Evolutionary conservation across 2,797 vertebrate genomes (phyloP).

Genomic region (Gambelia wislizenii): DNA sequence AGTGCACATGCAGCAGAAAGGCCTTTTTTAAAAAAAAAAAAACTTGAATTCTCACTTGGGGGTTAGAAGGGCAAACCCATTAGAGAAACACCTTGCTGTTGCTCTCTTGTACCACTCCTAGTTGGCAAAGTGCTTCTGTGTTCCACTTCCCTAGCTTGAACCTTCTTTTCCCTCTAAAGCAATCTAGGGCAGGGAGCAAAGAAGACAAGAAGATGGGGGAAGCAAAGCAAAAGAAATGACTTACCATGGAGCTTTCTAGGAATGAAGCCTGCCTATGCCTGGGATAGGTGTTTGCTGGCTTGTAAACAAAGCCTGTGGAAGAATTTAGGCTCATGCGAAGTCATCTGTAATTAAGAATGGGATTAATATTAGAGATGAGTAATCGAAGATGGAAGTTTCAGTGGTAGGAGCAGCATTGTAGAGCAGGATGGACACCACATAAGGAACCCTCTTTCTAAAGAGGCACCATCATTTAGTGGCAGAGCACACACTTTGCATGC

Average conservation of each 20-base stretch:
- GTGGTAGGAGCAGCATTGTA: constrained; percentile 55
- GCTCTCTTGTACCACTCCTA: constrained; percentile 6
- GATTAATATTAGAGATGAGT: constrained; percentile 40
- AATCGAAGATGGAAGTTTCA: constrained; percentile 43
- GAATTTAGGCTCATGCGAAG: constrained; percentile 28
- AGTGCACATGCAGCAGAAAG: constrained; percentile 3
- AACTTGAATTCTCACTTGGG: not conserved
- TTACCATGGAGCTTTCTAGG: constrained; percentile 49
- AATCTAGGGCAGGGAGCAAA: constrained; percentile 2
- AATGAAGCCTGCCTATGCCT: constrained; percentile 49
- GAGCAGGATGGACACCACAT: constrained; percentile 48
- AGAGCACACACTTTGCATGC: constrained; percentile 12
- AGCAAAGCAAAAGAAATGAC: constrained; percentile 24
- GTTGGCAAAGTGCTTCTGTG: not conserved
- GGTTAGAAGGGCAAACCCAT: constrained; percentile 42
- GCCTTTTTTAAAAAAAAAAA: constrained; percentile 11
- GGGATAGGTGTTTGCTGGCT: constrained; percentile 29
- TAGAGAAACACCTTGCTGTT: constrained; percentile 33
- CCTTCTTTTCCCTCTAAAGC: not conserved
- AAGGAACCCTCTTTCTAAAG: constrained; percentile 54
- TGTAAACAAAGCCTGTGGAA: constrained; percentile 52
- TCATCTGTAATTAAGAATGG: constrained; percentile 47
- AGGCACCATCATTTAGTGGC: not conserved
- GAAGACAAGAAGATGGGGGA: constrained; percentile 38
- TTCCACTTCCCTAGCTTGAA: constrained; percentile 12